Percentiles rank a stretch among this genome's conserved stretches.
Conservation (phyloP, 1,140 invertebrate species). For the Atopsyche davidsoni region DNA sequence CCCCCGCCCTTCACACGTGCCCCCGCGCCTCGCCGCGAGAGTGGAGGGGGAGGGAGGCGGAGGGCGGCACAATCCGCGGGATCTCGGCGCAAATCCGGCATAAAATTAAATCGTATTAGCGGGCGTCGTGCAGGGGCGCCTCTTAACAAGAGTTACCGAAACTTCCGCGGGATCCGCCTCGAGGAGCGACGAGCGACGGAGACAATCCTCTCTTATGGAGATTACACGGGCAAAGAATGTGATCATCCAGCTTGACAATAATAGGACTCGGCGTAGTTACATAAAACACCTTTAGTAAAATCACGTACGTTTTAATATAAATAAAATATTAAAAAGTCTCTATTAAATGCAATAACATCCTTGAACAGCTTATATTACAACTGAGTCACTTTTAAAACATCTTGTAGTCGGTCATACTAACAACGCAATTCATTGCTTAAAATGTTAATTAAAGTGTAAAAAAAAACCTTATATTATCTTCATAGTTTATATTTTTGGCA, state of each 20-base stretch:
- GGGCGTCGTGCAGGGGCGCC: conserved; percentile 34
- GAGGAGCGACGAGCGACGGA: background rate
- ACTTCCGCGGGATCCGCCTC: background rate
- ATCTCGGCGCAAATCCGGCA: conserved; percentile 48
- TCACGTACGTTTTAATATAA: background rate
- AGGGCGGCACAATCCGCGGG: conserved; percentile 27
- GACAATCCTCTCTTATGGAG: background rate
- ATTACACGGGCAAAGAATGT: background rate
- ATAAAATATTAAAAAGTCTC: background rate
- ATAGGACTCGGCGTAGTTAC: too few species aligned
- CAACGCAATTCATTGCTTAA: background rate
- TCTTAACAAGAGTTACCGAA: background rate
- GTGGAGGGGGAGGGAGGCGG: too few species aligned
- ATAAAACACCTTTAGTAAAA: too few species aligned
- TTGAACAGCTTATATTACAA: background rate
- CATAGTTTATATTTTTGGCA: background rate
- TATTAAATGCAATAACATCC: background rate
- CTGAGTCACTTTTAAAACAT: background rate
- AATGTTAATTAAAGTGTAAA: background rate
- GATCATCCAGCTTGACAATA: background rate
- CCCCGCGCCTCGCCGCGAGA: too few species aligned
- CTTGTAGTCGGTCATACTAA: background rate
- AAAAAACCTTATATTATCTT: background rate
- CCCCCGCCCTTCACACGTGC: too few species aligned
- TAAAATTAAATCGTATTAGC: conserved; percentile 50